Percentiles rank a stretch among this genome's conserved stretches.
Conservation (phyloP, 1,140 invertebrate species). For the Arion vulgaris region DNA sequence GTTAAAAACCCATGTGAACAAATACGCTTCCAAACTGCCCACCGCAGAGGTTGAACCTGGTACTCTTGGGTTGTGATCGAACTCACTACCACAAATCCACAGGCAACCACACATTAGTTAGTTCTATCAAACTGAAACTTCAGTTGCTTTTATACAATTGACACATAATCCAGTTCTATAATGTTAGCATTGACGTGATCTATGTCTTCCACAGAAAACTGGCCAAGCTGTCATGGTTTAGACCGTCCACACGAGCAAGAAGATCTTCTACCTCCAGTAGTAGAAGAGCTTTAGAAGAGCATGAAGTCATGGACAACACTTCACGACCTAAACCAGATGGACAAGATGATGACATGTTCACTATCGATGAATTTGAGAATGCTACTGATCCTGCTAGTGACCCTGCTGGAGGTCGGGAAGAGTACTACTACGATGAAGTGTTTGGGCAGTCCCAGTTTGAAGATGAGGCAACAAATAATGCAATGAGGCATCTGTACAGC, state of each 20-base stretch:
- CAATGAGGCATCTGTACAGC: slow-evolving; percentile 32
- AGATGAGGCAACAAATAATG: slow-evolving; percentile 27
- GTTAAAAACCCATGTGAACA: too few relatives aligned
- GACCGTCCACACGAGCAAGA: not conserved
- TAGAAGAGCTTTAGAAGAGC: slow-evolving; percentile 22
- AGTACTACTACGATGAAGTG: slow-evolving; percentile 39
- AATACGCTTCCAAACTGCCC: too few relatives aligned
- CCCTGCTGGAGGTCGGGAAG: not conserved
- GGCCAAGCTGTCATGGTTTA: not conserved
- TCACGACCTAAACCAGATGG: not conserved
- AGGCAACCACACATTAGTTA: too few relatives aligned
- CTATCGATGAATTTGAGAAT: slow-evolving; percentile 13
- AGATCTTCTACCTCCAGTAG: slow-evolving; percentile 32
- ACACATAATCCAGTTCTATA: not conserved
- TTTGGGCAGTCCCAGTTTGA: slow-evolving; percentile 35
- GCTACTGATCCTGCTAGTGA: not conserved
- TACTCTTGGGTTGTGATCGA: too few relatives aligned
- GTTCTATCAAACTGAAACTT: not conserved
- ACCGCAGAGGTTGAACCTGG: too few relatives aligned
- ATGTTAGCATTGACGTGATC: too few relatives aligned
- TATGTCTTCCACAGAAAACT: slow-evolving; percentile 19
- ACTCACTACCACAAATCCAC: too few relatives aligned
- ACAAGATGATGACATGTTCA: slow-evolving; percentile 16
- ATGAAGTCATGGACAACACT: not conserved
- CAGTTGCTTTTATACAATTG: not conserved